phyloP scores from a whole-genome alignment of 2,113 vertebrate species.

The Aplodontia rufa region DNA sequence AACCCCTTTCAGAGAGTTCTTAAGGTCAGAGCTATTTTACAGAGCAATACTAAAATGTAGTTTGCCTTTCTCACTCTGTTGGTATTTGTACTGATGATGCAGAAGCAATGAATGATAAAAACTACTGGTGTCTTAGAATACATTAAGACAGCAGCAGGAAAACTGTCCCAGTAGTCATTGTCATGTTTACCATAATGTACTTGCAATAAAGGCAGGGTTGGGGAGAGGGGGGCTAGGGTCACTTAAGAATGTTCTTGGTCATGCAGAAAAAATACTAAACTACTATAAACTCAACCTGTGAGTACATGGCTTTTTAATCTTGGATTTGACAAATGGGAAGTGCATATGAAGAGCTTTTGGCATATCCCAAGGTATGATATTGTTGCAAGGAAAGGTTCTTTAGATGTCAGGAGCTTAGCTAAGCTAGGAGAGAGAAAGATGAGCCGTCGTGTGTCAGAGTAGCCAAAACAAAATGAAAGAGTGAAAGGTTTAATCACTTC shows the following conservation, averaged over 20 bases:
- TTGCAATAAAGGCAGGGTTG: no score
- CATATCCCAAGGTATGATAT: background rate
- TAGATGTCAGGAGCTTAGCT: background rate
- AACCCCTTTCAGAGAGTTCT: background rate
- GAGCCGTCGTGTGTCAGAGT: background rate
- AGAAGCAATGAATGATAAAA: background rate
- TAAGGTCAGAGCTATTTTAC: background rate
- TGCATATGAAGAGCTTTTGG: background rate
- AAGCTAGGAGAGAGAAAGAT: background rate
- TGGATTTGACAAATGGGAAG: background rate
- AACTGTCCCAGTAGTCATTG: accelerated
- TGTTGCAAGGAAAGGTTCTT: background rate
- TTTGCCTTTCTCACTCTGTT: background rate
- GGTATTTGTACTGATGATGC: background rate
- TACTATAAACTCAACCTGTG: background rate
- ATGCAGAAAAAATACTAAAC: background rate
- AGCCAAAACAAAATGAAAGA: background rate
- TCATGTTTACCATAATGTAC: background rate
- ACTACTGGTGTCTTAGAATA: background rate
- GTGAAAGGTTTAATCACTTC: background rate
- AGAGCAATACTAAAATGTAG: background rate
- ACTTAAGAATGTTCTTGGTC: background rate
- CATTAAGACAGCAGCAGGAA: background rate
- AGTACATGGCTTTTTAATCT: background rate
- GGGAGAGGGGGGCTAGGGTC: background rate